A percentile compares a stretch with the other conserved stretches of the same genome.
Evolutionary conservation across 2,113 vertebrate species (phyloP).

Genomic region (Lanius collurio): DNA sequence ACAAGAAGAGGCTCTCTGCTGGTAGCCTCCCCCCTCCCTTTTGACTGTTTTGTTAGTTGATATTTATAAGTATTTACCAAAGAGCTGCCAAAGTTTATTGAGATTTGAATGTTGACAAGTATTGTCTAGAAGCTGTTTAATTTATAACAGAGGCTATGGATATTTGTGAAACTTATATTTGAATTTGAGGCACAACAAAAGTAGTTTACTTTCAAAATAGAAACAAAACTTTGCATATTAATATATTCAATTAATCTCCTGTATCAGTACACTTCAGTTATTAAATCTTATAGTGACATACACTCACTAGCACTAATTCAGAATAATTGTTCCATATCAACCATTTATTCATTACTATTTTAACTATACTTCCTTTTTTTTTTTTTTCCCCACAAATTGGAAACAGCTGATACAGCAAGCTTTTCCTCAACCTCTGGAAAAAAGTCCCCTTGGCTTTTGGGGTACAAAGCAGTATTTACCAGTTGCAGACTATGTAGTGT

Average conservation of each 20-base stretch:
- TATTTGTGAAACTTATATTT: slow-evolving; percentile 54
- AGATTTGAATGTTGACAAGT: slow-evolving; percentile 61
- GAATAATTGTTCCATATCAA: neutral
- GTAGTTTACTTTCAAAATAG: slow-evolving; percentile 23
- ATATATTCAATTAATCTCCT: slow-evolving; percentile 34
- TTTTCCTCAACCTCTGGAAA: neutral
- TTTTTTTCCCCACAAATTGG: neutral
- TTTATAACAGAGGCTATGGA: slow-evolving; percentile 43
- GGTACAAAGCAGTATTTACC: neutral
- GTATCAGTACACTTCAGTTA: slow-evolving; percentile 56
- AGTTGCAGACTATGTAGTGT: neutral
- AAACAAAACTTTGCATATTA: neutral
- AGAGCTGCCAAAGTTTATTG: slow-evolving; percentile 66
- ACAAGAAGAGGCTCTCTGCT: neutral
- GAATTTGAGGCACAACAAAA: slow-evolving; percentile 40
- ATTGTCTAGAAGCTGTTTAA: slow-evolving; percentile 53
- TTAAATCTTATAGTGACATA: neutral
- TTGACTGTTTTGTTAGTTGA: slow-evolving; percentile 28
- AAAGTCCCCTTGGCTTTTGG: neutral
- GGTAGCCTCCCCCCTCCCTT: slow-evolving; percentile 9
- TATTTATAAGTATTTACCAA: slow-evolving; percentile 70
- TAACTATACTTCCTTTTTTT: neutral
- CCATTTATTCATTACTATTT: neutral
- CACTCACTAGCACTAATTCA: neutral
- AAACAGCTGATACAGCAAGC: neutral